Evolutionary conservation across 1,140 invertebrate species (phyloP), one percentile per base, ranked within the genome.

Genomic region (Microplitis mediator): DNA sequence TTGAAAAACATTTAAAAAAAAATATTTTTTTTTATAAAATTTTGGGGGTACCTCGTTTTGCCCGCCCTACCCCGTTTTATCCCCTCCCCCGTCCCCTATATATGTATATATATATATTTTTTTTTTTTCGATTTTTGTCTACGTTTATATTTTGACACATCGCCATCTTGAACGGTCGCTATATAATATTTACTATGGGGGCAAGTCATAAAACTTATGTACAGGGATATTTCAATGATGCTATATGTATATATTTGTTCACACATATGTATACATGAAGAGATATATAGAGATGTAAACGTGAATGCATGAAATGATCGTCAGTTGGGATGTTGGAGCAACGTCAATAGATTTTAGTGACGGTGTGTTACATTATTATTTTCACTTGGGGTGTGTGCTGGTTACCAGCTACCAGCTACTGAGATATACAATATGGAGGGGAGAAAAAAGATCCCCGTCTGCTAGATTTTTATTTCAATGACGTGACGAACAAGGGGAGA

Each of bases 281-380:
- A 58, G 13, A 54, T n/a, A 67, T 31, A 54, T 35, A 64, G 45
- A 50, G 35, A 54, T 31, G 32, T 45, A 67, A 67, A 67, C 13
- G 68, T 52, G 56, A 66, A 74, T 58, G 65, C 35, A 74, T 76
- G 62, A 66, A 72, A 71, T 65, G 61, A 72, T 72, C 62, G 34
- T 66, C 16, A 72, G 70, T 74, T 69, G 72, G 73, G 74, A 76
- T 69, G 77, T 72, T 77, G 81, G 23, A 23, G 77, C 76, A 77
- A 72, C 72, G 79, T 86, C 83, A 84, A 84, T 85, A 80, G 82
- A 84, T 82, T 82, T 82, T 76, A 76, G 75, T 75, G 76, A 78
- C 76, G 79, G 79, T 78, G 78, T 77, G 82, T 82, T 81, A 81
- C 77, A 84, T 84, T 84, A 69, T 60, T 62, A 82, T 84, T 84